Evolutionary conservation across 2,888 invertebrate genomes (phyloP).

Genomic region (Chrysopilus asiliformis): DNA sequence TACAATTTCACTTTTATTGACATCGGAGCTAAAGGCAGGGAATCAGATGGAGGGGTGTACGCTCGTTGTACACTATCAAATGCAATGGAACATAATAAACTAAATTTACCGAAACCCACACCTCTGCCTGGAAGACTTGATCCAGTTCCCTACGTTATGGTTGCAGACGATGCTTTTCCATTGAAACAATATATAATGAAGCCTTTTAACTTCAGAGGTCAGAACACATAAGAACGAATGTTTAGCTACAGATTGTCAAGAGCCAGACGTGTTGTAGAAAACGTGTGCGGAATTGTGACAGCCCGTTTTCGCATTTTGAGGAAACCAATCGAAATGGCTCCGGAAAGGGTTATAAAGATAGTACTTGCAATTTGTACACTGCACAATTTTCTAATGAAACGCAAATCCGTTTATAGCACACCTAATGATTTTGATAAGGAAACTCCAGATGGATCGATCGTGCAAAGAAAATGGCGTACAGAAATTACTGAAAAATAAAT

Average conservation of each 20-base stretch:
- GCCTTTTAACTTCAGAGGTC: slow-evolving; percentile 11
- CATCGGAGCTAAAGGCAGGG: slow-evolving; percentile 4
- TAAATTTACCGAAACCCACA: slow-evolving; percentile 1
- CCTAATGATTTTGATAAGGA: too few species aligned
- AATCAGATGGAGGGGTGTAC: slow-evolving; percentile 6
- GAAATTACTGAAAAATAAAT: too few species aligned
- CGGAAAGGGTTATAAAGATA: slow-evolving; percentile 8
- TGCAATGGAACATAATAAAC: background rate
- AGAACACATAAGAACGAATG: background rate
- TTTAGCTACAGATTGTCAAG: slow-evolving; percentile 5
- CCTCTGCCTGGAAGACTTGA: background rate
- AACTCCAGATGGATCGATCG: too few species aligned
- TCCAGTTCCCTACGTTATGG: slow-evolving; percentile 2
- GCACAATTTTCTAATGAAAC: slow-evolving; percentile 13
- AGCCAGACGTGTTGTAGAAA: slow-evolving; percentile 6
- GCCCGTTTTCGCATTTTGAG: slow-evolving; percentile 18
- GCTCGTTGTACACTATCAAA: slow-evolving; percentile 5
- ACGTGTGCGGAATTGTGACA: slow-evolving; percentile 14
- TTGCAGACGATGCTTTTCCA: slow-evolving; percentile 9
- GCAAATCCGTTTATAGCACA: too few species aligned
- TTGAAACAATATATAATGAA: slow-evolving; percentile 14
- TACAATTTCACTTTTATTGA: slow-evolving; percentile 7
- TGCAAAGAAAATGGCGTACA: too few species aligned
- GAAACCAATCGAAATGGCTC: slow-evolving; percentile 13
- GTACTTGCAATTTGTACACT: slow-evolving; percentile 9